These are phyloP conservation scores for Dicaeum eximium DNA, from an alignment of 2,113 vertebrate genomes.

Conservation along the genomic window DNA sequence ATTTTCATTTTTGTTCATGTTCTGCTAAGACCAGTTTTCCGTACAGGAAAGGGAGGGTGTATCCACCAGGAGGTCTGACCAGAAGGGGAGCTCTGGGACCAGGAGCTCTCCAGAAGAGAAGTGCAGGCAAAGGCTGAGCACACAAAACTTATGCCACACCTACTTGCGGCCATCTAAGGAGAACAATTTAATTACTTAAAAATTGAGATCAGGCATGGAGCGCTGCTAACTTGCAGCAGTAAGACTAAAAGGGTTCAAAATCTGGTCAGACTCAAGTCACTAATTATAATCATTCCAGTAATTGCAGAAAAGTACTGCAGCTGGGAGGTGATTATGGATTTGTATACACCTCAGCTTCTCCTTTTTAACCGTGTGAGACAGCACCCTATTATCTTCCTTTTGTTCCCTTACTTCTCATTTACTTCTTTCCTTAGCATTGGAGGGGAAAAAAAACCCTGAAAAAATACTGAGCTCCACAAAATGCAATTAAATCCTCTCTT, in stretches of 20 bases:
- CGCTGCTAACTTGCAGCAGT: not conserved
- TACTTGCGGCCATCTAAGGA: not conserved
- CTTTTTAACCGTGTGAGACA: not conserved
- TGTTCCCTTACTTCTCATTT: not conserved
- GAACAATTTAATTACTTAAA: not conserved
- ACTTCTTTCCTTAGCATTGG: not conserved
- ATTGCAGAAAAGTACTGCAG: not conserved
- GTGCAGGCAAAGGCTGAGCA: not conserved
- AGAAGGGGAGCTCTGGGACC: not conserved
- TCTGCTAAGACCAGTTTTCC: not conserved
- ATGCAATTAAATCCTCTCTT: not conserved
- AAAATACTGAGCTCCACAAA: not conserved
- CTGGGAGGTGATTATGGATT: not conserved
- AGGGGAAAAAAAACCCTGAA: not conserved
- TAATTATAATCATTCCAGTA: not conserved
- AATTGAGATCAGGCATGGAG: fast-evolving
- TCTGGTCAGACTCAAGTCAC: not conserved
- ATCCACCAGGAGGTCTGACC: not conserved
- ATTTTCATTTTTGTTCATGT: not conserved
- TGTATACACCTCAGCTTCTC: not conserved
- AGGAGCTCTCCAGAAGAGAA: not conserved
- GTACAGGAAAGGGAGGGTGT: not conserved
- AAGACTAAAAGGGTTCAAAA: not conserved
- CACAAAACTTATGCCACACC: not conserved
- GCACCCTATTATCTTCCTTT: not conserved